These are phyloP conservation scores for Drosophila nr. fundita DNA, from an alignment of 2,888 invertebrate species.

Conservation along the genomic window DNA sequence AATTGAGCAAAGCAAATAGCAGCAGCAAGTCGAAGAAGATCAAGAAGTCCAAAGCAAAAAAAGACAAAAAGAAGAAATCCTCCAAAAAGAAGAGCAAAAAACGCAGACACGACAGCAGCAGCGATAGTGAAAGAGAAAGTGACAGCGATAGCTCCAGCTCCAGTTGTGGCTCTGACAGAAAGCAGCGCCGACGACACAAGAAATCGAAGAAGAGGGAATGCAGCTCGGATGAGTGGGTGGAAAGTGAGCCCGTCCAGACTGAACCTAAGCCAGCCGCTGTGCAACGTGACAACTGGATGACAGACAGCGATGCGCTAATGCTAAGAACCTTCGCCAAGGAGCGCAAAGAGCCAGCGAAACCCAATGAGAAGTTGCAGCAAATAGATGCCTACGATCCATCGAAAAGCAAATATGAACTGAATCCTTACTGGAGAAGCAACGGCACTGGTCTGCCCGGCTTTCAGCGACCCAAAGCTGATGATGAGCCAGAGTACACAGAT, in stretches of 20 bases:
- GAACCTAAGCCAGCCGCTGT: slow-evolving; percentile 42
- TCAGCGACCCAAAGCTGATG: slow-evolving; percentile 84
- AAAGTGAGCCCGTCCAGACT: slow-evolving; percentile 83
- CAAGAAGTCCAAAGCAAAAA: slow-evolving; percentile 41
- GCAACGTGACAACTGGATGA: slow-evolving; percentile 93
- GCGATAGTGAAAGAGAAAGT: slow-evolving; percentile 28
- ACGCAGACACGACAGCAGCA: slow-evolving; percentile 21
- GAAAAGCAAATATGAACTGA: slow-evolving; percentile 91
- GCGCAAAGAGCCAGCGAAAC: slow-evolving; percentile 85
- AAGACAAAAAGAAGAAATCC: slow-evolving; percentile 63
- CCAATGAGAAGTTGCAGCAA: slow-evolving; percentile 86
- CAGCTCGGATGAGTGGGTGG: slow-evolving; percentile 87
- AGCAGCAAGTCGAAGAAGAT: slow-evolving; percentile 51
- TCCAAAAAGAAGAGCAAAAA: slow-evolving; percentile 55
- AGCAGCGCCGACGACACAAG: slow-evolving; percentile 36
- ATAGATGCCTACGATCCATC: slow-evolving; percentile 89
- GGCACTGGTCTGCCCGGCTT: slow-evolving; percentile 92
- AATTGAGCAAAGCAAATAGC: slow-evolving; percentile 69
- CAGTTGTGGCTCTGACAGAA: slow-evolving; percentile 35
- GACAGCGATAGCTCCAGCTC: slow-evolving; percentile 40
- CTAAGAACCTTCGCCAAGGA: slow-evolving; percentile 84
- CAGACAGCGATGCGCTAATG: slow-evolving; percentile 84
- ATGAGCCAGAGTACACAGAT: slow-evolving; percentile 41
- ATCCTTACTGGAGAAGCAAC: slow-evolving; percentile 96
- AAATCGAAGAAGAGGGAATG: slow-evolving; percentile 32